Conservation (phyloP, 2,888 invertebrate species). For the Prosapia bicincta region DNA sequence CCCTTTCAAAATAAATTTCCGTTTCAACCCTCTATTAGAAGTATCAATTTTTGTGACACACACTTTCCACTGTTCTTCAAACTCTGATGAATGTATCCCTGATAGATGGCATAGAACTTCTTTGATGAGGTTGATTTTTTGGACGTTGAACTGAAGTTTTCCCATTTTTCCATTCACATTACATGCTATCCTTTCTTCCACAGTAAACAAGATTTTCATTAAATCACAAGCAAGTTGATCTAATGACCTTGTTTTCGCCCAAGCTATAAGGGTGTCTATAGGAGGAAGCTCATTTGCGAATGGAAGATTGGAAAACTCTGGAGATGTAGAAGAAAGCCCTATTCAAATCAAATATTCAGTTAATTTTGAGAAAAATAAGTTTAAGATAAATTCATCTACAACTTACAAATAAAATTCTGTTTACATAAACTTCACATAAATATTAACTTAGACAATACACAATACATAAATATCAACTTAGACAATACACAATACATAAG, state of each 20-base stretch:
- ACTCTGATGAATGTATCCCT: conserved; percentile 46
- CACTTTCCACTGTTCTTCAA: conserved; percentile 50
- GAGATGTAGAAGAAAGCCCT: conserved; percentile 40
- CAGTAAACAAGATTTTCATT: conserved; percentile 49
- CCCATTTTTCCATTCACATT: conserved; percentile 51
- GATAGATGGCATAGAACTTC: conserved; percentile 48
- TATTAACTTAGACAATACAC: no score
- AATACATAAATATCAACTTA: no score
- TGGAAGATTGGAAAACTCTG: conserved; percentile 44
- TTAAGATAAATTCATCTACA: no score
- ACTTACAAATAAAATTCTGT: no score
- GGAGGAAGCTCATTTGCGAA: conserved; percentile 48
- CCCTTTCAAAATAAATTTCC: conserved; percentile 35
- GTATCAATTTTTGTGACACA: conserved; percentile 51
- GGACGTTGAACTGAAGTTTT: conserved; percentile 49
- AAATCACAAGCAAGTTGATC: conserved; percentile 50
- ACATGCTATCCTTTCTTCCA: conserved; percentile 49
- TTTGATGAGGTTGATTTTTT: conserved; percentile 48
- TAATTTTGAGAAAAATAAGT: no score
- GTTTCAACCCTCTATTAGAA: conserved; percentile 48
- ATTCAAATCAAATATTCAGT: no score
- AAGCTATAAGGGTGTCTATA: conserved; percentile 47
- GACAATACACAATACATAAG: no score
- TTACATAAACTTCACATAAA: no score
- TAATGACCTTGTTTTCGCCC: conserved; percentile 48